Conservation (phyloP, 2,113 vertebrate species). For the Paradisaea rubra region DNA sequence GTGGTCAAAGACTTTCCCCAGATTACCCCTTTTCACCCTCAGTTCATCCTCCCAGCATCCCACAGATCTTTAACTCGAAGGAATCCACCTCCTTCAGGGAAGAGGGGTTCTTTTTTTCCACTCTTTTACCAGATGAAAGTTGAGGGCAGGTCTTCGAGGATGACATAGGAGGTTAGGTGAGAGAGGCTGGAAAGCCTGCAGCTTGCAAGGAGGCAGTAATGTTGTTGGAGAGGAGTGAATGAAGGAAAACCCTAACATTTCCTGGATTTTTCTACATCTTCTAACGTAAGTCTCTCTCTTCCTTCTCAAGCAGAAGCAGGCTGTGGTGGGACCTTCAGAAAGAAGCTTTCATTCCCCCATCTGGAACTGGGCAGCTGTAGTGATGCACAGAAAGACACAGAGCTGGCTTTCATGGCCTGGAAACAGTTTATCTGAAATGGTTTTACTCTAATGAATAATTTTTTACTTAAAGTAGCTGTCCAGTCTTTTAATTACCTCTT, state of each 20-base stretch:
- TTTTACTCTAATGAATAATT: conserved; percentile 6
- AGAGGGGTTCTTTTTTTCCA: background rate
- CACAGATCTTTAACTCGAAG: background rate
- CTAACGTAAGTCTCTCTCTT: background rate
- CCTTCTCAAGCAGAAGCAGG: background rate
- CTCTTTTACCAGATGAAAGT: background rate
- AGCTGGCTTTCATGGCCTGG: background rate
- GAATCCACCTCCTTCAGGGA: background rate
- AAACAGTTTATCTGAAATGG: background rate
- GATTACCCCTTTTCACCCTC: background rate
- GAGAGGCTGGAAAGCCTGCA: background rate
- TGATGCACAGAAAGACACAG: background rate
- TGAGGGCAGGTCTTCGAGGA: background rate
- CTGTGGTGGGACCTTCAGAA: background rate
- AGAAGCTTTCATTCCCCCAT: background rate
- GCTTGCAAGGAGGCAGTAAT: background rate
- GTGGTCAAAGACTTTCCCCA: background rate
- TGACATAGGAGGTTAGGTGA: background rate
- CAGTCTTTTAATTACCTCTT: conserved; percentile 42
- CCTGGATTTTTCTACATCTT: background rate
- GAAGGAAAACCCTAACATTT: background rate
- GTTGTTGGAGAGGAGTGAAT: background rate
- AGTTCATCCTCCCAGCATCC: background rate
- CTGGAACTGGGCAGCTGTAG: background rate
- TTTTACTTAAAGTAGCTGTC: conserved; percentile 6